phyloP scores from a whole-genome alignment of 92 coral and sea anemone species.

The Parazoanthus darwini region DNA sequence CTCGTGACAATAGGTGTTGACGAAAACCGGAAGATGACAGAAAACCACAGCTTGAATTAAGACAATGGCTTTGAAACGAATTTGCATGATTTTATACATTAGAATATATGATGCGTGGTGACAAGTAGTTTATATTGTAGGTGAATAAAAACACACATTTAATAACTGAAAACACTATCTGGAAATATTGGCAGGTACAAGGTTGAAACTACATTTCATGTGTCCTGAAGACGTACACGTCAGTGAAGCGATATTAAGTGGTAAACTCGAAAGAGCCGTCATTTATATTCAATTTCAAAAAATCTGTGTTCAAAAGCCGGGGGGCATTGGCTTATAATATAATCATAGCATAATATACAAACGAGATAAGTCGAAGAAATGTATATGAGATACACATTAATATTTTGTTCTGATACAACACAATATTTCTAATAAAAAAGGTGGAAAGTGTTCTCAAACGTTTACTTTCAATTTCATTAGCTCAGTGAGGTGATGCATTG shows the following conservation, averaged over 20 bases:
- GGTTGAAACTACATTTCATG: not conserved
- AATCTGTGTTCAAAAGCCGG: not conserved
- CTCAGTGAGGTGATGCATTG: no score
- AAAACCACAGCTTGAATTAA: not conserved
- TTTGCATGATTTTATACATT: not conserved
- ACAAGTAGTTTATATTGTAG: not conserved
- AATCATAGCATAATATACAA: not conserved
- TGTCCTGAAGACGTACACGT: not conserved
- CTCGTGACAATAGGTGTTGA: not conserved
- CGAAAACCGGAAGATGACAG: slow-evolving; percentile 9
- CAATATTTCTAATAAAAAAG: not conserved
- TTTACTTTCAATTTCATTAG: no score
- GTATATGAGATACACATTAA: no score
- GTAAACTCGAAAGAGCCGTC: no score
- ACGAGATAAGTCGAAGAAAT: not conserved
- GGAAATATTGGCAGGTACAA: no score
- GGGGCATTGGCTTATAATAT: not conserved
- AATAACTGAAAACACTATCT: not conserved
- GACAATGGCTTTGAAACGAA: not conserved
- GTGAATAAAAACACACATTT: not conserved
- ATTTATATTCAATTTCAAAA: no score
- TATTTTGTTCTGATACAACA: no score
- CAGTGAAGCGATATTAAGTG: not conserved
- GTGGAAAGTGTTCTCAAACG: not conserved
- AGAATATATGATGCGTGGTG: no score